A percentile compares a stretch with the other conserved stretches of the same genome.
These are phyloP conservation scores for Choristoneura fumiferana DNA, from an alignment of 1,140 invertebrate species.

Conservation along the genomic window DNA sequence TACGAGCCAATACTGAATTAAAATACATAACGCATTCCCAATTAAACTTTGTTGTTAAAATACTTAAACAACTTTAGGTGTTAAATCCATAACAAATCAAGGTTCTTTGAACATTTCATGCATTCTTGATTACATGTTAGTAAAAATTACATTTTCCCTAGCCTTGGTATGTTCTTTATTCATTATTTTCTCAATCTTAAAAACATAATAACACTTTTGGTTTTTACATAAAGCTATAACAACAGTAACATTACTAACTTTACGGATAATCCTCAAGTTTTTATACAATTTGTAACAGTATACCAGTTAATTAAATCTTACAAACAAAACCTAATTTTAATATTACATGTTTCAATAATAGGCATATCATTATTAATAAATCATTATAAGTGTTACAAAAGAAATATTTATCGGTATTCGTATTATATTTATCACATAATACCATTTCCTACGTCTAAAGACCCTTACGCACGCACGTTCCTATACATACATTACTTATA, in stretches of 20 bases:
- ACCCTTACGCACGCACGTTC: constrained; percentile 24
- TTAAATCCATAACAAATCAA: constrained; percentile 9
- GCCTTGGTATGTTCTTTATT: constrained; percentile 10
- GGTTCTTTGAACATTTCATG: constrained; percentile 10
- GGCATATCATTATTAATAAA: constrained; percentile 37
- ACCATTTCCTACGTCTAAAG: constrained; percentile 3
- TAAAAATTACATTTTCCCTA: constrained; percentile 3
- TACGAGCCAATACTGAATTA: constrained; percentile 70
- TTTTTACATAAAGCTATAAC: constrained; percentile 75
- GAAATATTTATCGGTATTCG: constrained; percentile 30
- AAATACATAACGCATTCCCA: constrained; percentile 28
- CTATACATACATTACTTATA: constrained; percentile 55
- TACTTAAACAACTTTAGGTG: neutral
- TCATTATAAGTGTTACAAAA: constrained; percentile 54
- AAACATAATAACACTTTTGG: constrained; percentile 76
- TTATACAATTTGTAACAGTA: constrained; percentile 46
- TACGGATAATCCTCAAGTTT: constrained; percentile 51
- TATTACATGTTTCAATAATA: constrained; percentile 33
- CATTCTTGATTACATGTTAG: constrained; percentile 3
- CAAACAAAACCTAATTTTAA: constrained; percentile 35
- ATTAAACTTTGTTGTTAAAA: constrained; percentile 14
- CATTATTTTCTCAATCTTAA: constrained; percentile 42
- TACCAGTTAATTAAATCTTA: constrained; percentile 48
- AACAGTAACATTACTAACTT: constrained; percentile 67
- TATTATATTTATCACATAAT: constrained; percentile 21